phyloP scores from a whole-genome alignment of 2,888 invertebrate species.

The Taphrorychus bicolor region DNA sequence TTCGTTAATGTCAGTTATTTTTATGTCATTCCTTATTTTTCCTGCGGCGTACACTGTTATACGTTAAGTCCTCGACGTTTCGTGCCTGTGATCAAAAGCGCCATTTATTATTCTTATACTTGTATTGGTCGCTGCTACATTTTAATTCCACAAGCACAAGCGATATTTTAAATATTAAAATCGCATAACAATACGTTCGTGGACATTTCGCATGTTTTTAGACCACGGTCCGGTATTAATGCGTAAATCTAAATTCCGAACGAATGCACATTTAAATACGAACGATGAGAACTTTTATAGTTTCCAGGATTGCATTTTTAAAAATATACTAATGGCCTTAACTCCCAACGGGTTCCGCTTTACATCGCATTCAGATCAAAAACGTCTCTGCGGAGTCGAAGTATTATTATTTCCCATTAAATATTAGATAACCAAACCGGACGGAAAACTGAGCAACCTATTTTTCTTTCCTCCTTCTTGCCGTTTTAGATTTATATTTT shows the following conservation, averaged over 20 bases:
- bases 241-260: conserved; percentile 5
- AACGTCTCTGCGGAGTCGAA: conserved; percentile 1
- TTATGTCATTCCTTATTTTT: not conserved
- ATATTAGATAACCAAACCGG: conserved; percentile 16
- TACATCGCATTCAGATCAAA: not conserved
- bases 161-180: not conserved
- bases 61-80: not conserved
- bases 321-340: conserved; percentile 6
- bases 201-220: not conserved
- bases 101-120: not conserved
- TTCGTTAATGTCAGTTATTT: not conserved
- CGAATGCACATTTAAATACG: conserved; percentile 6
- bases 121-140: not conserved
- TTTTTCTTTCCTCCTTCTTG: conserved; percentile 26
- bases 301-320: conserved; percentile 4
- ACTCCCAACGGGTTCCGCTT: not conserved
- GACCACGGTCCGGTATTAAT: not conserved
- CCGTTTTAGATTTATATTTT: conserved; percentile 29
- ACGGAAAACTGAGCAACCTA: conserved; percentile 25
- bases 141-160: not conserved
- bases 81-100: not conserved
- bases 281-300: conserved; percentile 5
- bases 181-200: not conserved
- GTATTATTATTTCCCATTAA: conserved; percentile 18
- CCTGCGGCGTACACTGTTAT: not conserved